These are phyloP conservation scores for Patella caerulea DNA, from an alignment of 2,888 invertebrate species.

Conservation along the genomic window DNA sequence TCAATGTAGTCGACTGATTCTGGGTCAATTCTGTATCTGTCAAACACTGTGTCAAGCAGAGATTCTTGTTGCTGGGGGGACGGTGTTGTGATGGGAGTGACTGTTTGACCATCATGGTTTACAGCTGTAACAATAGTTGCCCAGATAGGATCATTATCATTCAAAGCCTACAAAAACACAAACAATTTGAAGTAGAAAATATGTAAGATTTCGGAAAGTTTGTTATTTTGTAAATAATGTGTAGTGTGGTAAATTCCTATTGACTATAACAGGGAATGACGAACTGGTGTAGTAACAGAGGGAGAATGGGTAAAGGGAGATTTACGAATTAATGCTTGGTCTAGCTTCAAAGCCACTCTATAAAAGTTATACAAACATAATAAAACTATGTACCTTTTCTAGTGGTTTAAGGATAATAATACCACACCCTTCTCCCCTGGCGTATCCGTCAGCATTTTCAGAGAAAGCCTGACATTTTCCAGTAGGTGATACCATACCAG, in stretches of 20 bases:
- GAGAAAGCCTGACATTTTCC: constrained; percentile 55
- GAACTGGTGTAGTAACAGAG: too few species aligned
- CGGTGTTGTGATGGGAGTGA: constrained; percentile 49
- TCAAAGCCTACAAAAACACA: constrained; percentile 34
- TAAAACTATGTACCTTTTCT: constrained; percentile 34
- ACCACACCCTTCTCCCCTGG: constrained; percentile 57
- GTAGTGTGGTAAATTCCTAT: too few species aligned
- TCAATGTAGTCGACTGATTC: constrained; percentile 38
- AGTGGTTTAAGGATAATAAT: constrained; percentile 50
- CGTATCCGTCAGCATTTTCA: constrained; percentile 54
- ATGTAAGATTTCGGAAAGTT: not conserved
- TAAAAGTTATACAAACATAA: too few species aligned
- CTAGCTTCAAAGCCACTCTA: too few species aligned
- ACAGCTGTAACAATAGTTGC: constrained; percentile 37
- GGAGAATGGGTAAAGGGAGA: too few species aligned
- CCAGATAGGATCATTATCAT: constrained; percentile 46
- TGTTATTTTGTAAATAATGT: too few species aligned
- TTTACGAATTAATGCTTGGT: too few species aligned
- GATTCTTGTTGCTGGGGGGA: constrained; percentile 36
- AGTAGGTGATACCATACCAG: constrained; percentile 51
- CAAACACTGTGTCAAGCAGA: constrained; percentile 28
- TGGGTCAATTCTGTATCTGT: constrained; percentile 19
- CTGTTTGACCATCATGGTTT: constrained; percentile 54
- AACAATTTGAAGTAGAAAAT: not conserved
- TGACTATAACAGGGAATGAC: too few species aligned